phyloP scores from a whole-genome alignment of 2,113 vertebrate species.

The Hepsetus odoe region DNA sequence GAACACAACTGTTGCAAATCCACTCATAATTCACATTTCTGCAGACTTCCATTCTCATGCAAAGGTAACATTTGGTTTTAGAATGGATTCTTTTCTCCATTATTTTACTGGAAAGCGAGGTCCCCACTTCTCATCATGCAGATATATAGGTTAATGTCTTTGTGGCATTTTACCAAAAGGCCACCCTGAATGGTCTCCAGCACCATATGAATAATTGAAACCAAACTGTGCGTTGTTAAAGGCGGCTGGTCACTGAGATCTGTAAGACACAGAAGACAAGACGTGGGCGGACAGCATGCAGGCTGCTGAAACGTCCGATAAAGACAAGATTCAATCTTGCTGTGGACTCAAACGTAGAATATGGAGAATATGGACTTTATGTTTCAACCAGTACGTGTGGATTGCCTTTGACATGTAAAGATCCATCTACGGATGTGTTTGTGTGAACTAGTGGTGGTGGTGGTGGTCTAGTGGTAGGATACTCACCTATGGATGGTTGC shows the following conservation, averaged over 20 bases:
- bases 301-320: neutral
- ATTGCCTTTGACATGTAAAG: neutral
- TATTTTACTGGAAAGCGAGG: constrained; percentile 66
- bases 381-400: neutral
- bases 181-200: constrained; percentile 65
- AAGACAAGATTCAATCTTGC: constrained; percentile 13
- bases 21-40: constrained; percentile 61
- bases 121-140: constrained; percentile 68
- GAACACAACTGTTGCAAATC: constrained; percentile 56
- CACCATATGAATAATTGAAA: constrained; percentile 71
- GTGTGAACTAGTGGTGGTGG: no score
- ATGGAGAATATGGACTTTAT: neutral
- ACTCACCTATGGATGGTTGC: no score
- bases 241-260: constrained; percentile 47
- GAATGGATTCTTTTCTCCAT: constrained; percentile 72
- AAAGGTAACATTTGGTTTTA: constrained; percentile 82
- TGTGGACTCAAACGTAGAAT: neutral
- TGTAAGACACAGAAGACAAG: constrained; percentile 15
- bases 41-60: constrained; percentile 70
- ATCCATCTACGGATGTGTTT: neutral
- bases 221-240: constrained; percentile 65
- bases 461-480: no score
- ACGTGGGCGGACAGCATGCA: constrained; percentile 16
- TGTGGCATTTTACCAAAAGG: constrained; percentile 81
- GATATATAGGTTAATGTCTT: constrained; percentile 77